phyloP scores from a whole-genome alignment of 2,797 vertebrate species.

The Nannoperca australis region DNA sequence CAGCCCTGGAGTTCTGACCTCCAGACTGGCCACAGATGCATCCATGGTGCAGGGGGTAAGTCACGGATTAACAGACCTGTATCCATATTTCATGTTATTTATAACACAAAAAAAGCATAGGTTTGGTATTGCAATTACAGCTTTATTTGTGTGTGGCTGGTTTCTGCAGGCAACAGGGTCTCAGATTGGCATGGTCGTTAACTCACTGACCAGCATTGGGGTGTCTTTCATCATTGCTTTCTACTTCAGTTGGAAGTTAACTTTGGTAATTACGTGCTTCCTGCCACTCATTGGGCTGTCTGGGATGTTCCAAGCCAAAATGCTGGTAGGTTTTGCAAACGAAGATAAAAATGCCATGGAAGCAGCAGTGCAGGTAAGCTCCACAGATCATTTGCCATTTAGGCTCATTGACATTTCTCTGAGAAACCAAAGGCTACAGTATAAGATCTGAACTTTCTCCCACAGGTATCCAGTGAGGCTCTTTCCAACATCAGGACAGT shows the following conservation, averaged over 20 bases:
- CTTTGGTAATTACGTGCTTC: slow-evolving; percentile 85
- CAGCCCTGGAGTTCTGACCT: slow-evolving; percentile 86
- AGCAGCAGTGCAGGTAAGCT: slow-evolving; percentile 81
- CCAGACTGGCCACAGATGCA: slow-evolving; percentile 87
- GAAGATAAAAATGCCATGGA: slow-evolving; percentile 86
- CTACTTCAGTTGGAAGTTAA: slow-evolving; percentile 89
- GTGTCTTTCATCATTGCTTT: slow-evolving; percentile 87
- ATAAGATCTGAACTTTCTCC: slow-evolving; percentile 8
- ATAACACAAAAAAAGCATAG: background rate
- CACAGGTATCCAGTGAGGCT: slow-evolving; percentile 87
- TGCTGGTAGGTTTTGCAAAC: slow-evolving; percentile 87
- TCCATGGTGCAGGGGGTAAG: slow-evolving; percentile 88
- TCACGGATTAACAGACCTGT: background rate
- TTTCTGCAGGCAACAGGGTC: slow-evolving; percentile 84
- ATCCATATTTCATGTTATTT: slow-evolving; percentile 11
- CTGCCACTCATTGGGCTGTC: slow-evolving; percentile 85
- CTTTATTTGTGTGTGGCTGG: background rate
- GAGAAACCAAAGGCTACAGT: slow-evolving; percentile 1
- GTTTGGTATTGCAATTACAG: background rate
- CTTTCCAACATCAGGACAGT: slow-evolving; percentile 88
- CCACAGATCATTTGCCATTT: background rate
- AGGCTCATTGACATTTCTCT: background rate
- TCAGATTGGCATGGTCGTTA: slow-evolving; percentile 88
- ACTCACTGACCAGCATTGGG: slow-evolving; percentile 85
- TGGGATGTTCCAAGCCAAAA: slow-evolving; percentile 84